Base-by-base conservation (phyloP, 92 coral and sea anemone genomes). In the Epizoanthus ramosus region DNA sequence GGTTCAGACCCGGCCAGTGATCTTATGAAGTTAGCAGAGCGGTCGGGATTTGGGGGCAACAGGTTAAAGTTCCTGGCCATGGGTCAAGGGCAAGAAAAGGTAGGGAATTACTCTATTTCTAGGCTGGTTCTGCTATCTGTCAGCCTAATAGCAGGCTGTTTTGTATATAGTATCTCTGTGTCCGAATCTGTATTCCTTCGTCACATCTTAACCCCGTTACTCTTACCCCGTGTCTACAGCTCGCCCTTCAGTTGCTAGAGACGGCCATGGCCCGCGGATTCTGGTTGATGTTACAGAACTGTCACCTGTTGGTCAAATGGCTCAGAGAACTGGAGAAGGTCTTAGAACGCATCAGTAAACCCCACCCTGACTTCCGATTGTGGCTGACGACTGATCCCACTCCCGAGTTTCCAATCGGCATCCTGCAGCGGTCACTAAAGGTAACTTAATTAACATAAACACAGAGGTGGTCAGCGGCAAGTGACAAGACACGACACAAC, bases 11-110 rank as follows among this genome's bases (percentile, higher is more conserved):
- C 99, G 16, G 99, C 99, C 15, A 97, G 99, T 68, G 99, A 97
- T 57, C 90, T 97, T n/a, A 86, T 97, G 96, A 97, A 97, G 91
- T 85, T 97, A n/a, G 99, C 99, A 4, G 99, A 97, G 77, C 89
- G 99, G 67, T 97, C 99, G 5, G 99, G 99, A 31, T 97, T 97
- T 75, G 98, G 99, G 28, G 99, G 98, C 3, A 97, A 97, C 89
- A 92, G 95, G 87, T 64, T 97, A 68, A 97, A 97, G 73, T 97
- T 97, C 54, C 87, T 97, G 66, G 99, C 99, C 28, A 97, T 97
- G 99, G 99, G 99, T 9, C 99, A 96, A 50, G 99, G 99, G n/a
- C 99, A 96, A 74, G 99, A 96, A 67, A 96, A 96, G 98, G 99
- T 96, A 63, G 35, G 28, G 23, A 47, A 17, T 16, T 8, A 37